Conservation (phyloP, 2,888 invertebrate genomes). For the Polietes domitor region DNA sequence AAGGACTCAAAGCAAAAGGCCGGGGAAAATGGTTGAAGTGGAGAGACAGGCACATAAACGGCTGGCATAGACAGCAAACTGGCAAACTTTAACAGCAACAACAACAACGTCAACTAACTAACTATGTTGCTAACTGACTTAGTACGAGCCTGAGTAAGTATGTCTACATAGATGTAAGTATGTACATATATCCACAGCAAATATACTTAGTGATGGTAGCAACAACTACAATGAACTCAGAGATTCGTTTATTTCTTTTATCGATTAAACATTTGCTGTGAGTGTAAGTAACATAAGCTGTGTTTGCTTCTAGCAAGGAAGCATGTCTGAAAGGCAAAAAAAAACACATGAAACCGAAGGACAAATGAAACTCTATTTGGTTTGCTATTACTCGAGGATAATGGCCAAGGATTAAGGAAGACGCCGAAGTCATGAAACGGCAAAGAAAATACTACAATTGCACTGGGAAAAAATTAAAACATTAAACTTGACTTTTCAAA, state of each 20-base stretch:
- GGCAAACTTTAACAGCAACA: not conserved
- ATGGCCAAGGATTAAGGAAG: too few species aligned
- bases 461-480: too few species aligned
- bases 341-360: not conserved
- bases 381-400: too few species aligned
- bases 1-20: not conserved
- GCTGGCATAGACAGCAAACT: not conserved
- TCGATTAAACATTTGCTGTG: constrained; percentile 77
- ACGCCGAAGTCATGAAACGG: too few species aligned
- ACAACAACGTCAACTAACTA: constrained; percentile 4
- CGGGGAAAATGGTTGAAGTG: not conserved
- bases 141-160: not conserved
- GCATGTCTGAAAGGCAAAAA: not conserved
- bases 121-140: not conserved
- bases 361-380: not conserved
- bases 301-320: not conserved
- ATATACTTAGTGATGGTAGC: constrained; percentile 42
- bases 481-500: too few species aligned
- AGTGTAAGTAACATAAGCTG: constrained; percentile 18
- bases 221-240: constrained; percentile 42
- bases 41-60: not conserved
- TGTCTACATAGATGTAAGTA: not conserved
- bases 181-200: not conserved
- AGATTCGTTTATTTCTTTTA: constrained; percentile 76
- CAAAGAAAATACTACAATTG: too few species aligned